Evolutionary conservation across 2,888 invertebrate species (phyloP).

Genomic region (Norana najaformis): DNA sequence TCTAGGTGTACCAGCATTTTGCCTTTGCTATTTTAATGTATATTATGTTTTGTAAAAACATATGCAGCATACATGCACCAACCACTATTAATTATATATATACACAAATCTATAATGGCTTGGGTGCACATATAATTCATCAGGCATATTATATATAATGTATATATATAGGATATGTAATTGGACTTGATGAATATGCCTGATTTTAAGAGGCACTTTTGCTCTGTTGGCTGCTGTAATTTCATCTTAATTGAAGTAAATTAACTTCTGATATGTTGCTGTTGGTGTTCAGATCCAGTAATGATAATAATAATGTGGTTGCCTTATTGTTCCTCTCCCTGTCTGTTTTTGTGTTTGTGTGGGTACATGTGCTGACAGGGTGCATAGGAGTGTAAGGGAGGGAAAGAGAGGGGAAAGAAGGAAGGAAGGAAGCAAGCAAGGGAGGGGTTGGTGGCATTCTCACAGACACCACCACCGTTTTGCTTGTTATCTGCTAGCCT

Average conservation of each 20-base stretch:
- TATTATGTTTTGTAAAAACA: conserved; percentile 10
- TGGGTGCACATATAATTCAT: background rate
- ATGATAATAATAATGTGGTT: conserved; percentile 13
- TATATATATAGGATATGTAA: background rate
- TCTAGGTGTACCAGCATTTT: conserved; percentile 6
- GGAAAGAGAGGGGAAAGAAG: background rate
- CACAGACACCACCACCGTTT: conserved; percentile 2
- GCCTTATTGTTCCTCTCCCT: background rate
- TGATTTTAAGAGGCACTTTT: conserved; percentile 13
- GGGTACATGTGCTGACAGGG: background rate
- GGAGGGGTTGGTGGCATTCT: conserved; percentile 4
- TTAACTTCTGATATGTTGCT: conserved; percentile 13
- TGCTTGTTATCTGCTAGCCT: conserved; percentile 5
- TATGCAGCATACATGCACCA: background rate
- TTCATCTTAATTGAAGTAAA: conserved; percentile 13
- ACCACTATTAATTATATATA: conserved; percentile 19
- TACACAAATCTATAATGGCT: conserved; percentile 6
- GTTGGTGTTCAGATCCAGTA: conserved; percentile 13
- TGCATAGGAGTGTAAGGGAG: background rate
- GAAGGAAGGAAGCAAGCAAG: conserved; percentile 8
- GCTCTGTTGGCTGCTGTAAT: conserved; percentile 13
- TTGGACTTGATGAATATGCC: conserved; percentile 7
- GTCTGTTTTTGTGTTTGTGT: background rate
- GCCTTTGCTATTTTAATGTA: background rate
- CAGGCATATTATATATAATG: conserved; percentile 13